Conservation (phyloP, 64 coral and sea anemone genomes). For the Montipora capricornis region DNA sequence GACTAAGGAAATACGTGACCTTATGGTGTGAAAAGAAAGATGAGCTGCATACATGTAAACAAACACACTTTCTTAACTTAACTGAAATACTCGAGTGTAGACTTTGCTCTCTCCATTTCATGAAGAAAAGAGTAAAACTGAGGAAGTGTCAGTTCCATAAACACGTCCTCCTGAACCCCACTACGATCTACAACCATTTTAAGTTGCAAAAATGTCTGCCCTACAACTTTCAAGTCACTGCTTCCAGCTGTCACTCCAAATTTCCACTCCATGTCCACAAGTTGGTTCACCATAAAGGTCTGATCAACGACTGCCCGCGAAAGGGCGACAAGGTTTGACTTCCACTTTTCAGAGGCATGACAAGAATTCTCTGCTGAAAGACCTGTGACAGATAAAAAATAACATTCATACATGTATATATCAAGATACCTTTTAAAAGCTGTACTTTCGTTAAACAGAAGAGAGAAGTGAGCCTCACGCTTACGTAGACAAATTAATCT, state of each 20-base stretch:
- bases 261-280: conserved; percentile 99
- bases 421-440: too few relatives aligned
- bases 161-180: conserved; percentile 89
- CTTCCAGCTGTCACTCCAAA: conserved; percentile 99
- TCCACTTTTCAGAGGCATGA: conserved; percentile 82
- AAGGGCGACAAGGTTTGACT: conserved; percentile 88
- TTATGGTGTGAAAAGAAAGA: too few relatives aligned
- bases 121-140: conserved; percentile 99
- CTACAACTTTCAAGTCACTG: conserved; percentile 97
- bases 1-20: too few relatives aligned
- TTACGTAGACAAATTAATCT: too few relatives aligned
- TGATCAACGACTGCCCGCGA: conserved; percentile 94
- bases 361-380: conserved; percentile 87
- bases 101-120: conserved; percentile 98
- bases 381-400: conserved; percentile 40
- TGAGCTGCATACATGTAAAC: too few relatives aligned
- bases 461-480: too few relatives aligned
- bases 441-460: too few relatives aligned
- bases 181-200: conserved; percentile 94
- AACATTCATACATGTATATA: background rate
- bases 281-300: conserved; percentile 93
- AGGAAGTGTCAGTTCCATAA: conserved; percentile 98
- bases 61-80: background rate
- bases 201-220: conserved; percentile 95
- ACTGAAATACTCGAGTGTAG: conserved; percentile 96